Evolutionary conservation across 2,888 invertebrate genomes (phyloP).

Genomic region (Entomobrya multifasciata): DNA sequence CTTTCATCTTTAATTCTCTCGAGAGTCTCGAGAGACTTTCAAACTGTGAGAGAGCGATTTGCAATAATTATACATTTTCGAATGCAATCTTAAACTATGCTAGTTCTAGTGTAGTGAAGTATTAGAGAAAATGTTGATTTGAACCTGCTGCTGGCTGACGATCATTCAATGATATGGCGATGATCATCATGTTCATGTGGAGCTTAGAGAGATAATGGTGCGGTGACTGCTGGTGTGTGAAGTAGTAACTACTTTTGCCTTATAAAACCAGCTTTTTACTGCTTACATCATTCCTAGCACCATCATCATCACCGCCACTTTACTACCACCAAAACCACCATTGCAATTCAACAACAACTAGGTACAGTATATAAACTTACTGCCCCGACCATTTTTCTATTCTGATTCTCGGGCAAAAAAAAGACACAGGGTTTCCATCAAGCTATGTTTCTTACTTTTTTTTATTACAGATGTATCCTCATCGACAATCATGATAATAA

Average conservation of each 20-base stretch:
- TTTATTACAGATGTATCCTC: too few species aligned
- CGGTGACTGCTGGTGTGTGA: conserved; percentile 71
- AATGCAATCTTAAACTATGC: conserved; percentile 60
- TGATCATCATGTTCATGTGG: conserved; percentile 46
- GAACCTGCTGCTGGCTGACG: not conserved
- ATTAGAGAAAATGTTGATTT: not conserved
- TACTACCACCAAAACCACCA: not conserved
- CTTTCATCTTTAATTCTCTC: not conserved
- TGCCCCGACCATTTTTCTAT: not conserved
- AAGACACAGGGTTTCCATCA: too few species aligned
- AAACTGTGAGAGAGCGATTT: conserved; percentile 51
- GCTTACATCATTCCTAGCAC: conserved; percentile 31
- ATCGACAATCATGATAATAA: conserved; percentile 2
- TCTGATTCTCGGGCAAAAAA: too few species aligned
- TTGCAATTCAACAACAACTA: not conserved
- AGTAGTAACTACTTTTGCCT: conserved; percentile 53
- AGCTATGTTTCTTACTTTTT: too few species aligned
- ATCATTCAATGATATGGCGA: not conserved
- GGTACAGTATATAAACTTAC: not conserved
- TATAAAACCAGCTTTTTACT: conserved; percentile 29
- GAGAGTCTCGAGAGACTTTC: not conserved
- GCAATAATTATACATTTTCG: conserved; percentile 61
- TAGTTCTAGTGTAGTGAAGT: too few species aligned
- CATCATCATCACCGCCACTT: not conserved
- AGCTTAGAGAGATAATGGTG: conserved; percentile 30